Percentiles rank a stretch among this genome's conserved stretches.
phyloP scores from a whole-genome alignment of 2,888 invertebrate species.

The Parnassius apollo region DNA sequence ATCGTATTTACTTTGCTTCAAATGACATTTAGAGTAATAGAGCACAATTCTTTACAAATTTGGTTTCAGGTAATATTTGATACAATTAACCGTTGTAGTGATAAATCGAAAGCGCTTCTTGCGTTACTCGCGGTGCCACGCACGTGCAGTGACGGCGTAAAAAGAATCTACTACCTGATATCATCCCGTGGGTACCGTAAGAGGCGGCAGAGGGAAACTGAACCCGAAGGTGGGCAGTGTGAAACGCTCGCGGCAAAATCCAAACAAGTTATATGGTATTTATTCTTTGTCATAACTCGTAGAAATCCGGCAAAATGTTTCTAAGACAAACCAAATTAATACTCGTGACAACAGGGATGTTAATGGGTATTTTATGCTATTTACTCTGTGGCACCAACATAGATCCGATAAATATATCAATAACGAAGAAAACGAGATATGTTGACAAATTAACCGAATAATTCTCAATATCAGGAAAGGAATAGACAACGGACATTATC shows the following conservation, averaged over 20 bases:
- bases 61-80: too few species aligned
- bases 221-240: not conserved
- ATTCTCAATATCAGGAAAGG: conserved; percentile 7
- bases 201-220: too few species aligned
- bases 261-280: conserved; percentile 2
- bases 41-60: too few species aligned
- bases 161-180: too few species aligned
- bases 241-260: conserved; percentile 3
- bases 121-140: too few species aligned
- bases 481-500: not conserved
- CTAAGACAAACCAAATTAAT: conserved; percentile 3
- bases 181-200: too few species aligned
- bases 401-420: conserved; percentile 13
- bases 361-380: conserved; percentile 5
- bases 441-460: conserved; percentile 22
- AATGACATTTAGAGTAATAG: too few species aligned
- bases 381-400: not conserved
- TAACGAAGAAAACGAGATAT: not conserved
- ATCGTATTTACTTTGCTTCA: too few species aligned
- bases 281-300: conserved; percentile 5
- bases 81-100: too few species aligned
- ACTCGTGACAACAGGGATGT: conserved; percentile 5
- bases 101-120: too few species aligned
- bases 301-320: not conserved
- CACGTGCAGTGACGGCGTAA: too few species aligned